phyloP scores from a whole-genome alignment of 1,140 invertebrate species.

The Pseudoatta argentina region DNA sequence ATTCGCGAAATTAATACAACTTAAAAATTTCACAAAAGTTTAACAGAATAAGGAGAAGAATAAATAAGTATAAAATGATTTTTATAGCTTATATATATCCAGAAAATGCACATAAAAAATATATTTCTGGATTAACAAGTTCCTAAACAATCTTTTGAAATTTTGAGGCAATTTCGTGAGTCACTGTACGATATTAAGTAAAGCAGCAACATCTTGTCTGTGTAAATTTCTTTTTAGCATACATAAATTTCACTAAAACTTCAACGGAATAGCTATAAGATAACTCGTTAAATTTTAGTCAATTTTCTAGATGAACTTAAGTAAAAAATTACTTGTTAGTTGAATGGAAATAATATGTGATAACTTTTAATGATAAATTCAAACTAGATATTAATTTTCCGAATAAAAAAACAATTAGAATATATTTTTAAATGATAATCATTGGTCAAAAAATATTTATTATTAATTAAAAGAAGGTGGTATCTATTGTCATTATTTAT shows the following conservation, averaged over 20 bases:
- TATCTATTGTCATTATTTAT: no score
- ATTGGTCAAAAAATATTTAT: neutral
- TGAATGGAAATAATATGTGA: constrained; percentile 11
- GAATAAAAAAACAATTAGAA: neutral
- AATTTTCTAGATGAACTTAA: constrained; percentile 14
- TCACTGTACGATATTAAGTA: constrained; percentile 20
- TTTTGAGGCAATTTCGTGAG: neutral
- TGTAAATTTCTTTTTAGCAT: constrained; percentile 47
- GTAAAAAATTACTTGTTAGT: constrained; percentile 23
- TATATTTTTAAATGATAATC: neutral
- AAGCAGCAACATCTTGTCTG: neutral
- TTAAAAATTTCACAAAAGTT: neutral
- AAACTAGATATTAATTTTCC: neutral
- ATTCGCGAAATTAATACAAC: neutral
- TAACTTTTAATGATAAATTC: constrained; percentile 8
- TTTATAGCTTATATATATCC: neutral
- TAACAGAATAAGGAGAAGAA: neutral
- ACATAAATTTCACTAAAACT: constrained; percentile 47
- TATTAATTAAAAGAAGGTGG: no score
- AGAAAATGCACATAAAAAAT: neutral
- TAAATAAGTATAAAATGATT: neutral
- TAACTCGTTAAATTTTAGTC: constrained; percentile 41
- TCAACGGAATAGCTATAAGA: constrained; percentile 32
- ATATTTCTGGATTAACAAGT: neutral
- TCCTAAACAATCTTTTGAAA: neutral